Conservation (phyloP, 2,113 vertebrate species). For the Hypanus sabinus region DNA sequence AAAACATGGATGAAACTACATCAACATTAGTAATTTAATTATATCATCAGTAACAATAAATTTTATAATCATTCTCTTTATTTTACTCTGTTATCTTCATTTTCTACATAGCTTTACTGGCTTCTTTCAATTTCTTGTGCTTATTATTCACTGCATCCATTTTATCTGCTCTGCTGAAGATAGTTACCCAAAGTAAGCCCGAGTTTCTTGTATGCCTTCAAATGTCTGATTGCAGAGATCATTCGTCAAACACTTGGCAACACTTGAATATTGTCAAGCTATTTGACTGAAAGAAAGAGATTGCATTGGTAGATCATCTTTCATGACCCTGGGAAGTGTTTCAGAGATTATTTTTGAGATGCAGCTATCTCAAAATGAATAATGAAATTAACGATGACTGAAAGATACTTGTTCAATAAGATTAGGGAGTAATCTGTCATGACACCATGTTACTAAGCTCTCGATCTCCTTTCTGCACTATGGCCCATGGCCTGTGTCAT, state of each 20-base stretch:
- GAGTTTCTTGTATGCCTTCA: neutral
- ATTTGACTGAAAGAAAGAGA: neutral
- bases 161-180: neutral
- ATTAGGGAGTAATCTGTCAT: too few species aligned
- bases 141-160: neutral
- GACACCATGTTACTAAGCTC: too few species aligned
- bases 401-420: neutral
- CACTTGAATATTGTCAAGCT: neutral
- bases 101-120: neutral
- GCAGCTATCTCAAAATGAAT: neutral
- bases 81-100: neutral
- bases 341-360: neutral
- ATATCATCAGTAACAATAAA: neutral
- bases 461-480: too few species aligned
- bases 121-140: neutral
- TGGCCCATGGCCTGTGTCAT: too few species aligned
- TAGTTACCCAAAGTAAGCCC: neutral
- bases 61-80: neutral
- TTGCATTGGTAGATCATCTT: neutral
- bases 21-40: neutral
- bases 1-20: neutral
- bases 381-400: neutral
- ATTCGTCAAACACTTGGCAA: neutral
- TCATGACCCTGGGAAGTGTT: neutral
- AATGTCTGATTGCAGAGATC: neutral